phyloP scores from a whole-genome alignment of 2,797 vertebrate species.

The Cyprinodon diabolis region DNA sequence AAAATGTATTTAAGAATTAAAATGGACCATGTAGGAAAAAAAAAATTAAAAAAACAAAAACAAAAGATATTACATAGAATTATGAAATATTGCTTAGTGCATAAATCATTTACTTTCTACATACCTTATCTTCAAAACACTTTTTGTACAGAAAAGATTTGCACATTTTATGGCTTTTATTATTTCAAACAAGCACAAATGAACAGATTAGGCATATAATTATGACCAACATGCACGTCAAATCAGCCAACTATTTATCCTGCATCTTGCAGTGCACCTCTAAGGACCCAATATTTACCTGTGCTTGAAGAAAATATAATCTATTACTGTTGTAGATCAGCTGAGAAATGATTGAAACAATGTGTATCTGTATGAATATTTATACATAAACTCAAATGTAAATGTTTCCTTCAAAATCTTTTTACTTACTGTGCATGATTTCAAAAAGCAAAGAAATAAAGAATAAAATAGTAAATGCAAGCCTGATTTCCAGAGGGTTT shows the following conservation, averaged over 20 bases:
- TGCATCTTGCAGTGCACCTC: not conserved
- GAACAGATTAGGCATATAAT: not conserved
- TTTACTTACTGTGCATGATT: not conserved
- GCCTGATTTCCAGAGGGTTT: not conserved
- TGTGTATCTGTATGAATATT: too few relatives aligned
- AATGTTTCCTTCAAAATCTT: not conserved
- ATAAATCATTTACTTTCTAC: not conserved
- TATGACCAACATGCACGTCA: not conserved
- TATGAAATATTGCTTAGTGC: too few relatives aligned
- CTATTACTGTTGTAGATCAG: not conserved
- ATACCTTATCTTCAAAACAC: not conserved
- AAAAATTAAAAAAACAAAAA: too few relatives aligned
- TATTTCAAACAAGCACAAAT: not conserved
- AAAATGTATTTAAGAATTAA: too few relatives aligned
- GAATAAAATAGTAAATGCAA: not conserved
- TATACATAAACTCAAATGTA: not conserved
- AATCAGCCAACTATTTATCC: not conserved
- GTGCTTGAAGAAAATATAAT: not conserved
- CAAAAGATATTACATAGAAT: too few relatives aligned
- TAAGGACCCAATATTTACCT: not conserved
- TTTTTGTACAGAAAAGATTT: not conserved
- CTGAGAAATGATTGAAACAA: too few relatives aligned
- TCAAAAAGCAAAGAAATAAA: too few relatives aligned
- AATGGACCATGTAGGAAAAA: not conserved
- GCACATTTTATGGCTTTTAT: not conserved